A percentile compares a stretch with the other conserved stretches of the same genome.
Evolutionary conservation across 2,888 invertebrate genomes (phyloP).

Genomic region (Uropetala carovei): DNA sequence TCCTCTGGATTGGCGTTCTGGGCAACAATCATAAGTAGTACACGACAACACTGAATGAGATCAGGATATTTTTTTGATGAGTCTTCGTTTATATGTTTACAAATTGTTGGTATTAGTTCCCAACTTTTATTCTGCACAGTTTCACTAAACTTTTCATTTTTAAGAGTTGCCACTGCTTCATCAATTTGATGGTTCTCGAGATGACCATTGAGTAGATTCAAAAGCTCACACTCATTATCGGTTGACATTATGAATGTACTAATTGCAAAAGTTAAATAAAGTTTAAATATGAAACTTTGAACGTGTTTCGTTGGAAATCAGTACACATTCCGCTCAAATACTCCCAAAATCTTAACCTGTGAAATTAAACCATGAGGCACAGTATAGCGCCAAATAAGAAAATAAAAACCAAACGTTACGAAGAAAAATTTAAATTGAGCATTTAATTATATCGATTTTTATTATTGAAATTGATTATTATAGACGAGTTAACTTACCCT

Average conservation of each 20-base stretch:
- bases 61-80: slow-evolving; percentile 77
- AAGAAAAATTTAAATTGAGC: not conserved
- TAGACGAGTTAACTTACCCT: slow-evolving; percentile 21
- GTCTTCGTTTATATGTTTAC: slow-evolving; percentile 78
- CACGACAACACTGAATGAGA: slow-evolving; percentile 81
- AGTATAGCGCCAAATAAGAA: slow-evolving; percentile 23
- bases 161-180: slow-evolving; percentile 45
- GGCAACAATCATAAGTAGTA: slow-evolving; percentile 80
- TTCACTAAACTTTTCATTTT: slow-evolving; percentile 19
- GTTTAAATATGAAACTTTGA: not conserved
- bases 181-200: slow-evolving; percentile 20
- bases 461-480: not conserved
- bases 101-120: slow-evolving; percentile 80
- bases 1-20: slow-evolving; percentile 84
- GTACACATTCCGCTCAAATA: not conserved
- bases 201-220: not conserved
- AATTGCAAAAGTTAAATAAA: not conserved
- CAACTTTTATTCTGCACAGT: slow-evolving; percentile 75
- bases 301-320: not conserved
- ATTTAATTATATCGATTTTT: not conserved
- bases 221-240: slow-evolving; percentile 33
- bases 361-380: slow-evolving; percentile 28
- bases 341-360: not conserved
- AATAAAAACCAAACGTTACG: slow-evolving; percentile 26
- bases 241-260: slow-evolving; percentile 18